A percentile compares a stretch with the other conserved stretches of the same genome.
Evolutionary conservation across 2,113 vertebrate genomes (phyloP).

Genomic region (Pyrgilauda ruficollis): DNA sequence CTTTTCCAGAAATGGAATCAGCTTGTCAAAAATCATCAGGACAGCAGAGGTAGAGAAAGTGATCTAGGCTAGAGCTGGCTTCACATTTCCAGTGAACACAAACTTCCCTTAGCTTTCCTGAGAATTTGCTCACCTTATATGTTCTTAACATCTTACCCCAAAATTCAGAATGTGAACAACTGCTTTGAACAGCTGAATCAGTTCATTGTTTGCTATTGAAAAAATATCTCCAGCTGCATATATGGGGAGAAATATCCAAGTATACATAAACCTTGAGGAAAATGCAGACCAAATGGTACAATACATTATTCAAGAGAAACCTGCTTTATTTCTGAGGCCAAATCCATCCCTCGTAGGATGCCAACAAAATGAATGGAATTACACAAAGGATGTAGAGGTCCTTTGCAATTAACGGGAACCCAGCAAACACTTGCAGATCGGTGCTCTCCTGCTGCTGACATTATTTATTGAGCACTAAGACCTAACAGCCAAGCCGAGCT

Average conservation of each 20-base stretch:
- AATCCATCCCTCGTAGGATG: background rate
- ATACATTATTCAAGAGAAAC: slow-evolving; percentile 61
- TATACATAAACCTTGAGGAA: slow-evolving; percentile 43
- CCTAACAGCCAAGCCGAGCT: background rate
- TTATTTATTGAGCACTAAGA: slow-evolving; percentile 20
- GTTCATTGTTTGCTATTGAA: slow-evolving; percentile 38
- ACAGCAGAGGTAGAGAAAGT: background rate
- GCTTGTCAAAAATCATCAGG: slow-evolving; percentile 32
- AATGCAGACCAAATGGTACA: slow-evolving; percentile 54
- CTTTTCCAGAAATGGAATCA: slow-evolving; percentile 22
- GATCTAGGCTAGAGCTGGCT: background rate
- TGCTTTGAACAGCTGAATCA: slow-evolving; percentile 26
- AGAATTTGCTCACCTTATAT: background rate
- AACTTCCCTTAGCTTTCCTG: slow-evolving; percentile 15
- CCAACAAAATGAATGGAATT: slow-evolving; percentile 39
- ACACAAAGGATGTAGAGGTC: slow-evolving; percentile 30
- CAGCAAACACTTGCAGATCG: background rate
- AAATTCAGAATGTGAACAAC: background rate
- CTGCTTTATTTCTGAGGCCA: slow-evolving; percentile 48
- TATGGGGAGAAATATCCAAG: slow-evolving; percentile 34
- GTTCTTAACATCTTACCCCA: background rate
- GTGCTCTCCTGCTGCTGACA: background rate
- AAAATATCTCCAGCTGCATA: slow-evolving; percentile 41
- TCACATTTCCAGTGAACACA: background rate
- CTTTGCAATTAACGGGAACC: background rate